These are phyloP conservation scores for Encarsia formosa DNA, from an alignment of 2,888 invertebrate species.

Conservation along the genomic window DNA sequence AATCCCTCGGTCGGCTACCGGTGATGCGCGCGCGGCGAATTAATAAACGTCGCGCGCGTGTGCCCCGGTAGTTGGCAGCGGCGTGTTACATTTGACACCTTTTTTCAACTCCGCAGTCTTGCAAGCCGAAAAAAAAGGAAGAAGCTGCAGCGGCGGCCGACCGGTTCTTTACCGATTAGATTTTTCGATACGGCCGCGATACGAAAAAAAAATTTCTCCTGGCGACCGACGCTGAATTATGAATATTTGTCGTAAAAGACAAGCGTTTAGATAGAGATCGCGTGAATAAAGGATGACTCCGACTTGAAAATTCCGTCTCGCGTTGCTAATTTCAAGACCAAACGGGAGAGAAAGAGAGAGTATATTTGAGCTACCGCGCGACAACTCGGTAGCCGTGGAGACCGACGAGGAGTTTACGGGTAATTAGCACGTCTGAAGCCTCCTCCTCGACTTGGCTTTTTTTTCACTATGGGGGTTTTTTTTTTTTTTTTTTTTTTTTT, in stretches of 20 bases:
- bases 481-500: background rate
- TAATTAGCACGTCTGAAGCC: constrained; percentile 17
- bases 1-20: no score
- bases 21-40: no score
- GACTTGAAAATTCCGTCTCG: background rate
- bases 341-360: no score
- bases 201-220: no score
- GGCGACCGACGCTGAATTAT: background rate
- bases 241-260: background rate
- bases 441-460: background rate
- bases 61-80: constrained; percentile 45
- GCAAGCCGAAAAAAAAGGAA: background rate
- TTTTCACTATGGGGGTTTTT: background rate
- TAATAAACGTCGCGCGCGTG: constrained; percentile 33
- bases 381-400: constrained; percentile 20
- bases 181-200: background rate
- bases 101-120: constrained; percentile 6
- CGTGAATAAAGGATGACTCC: no score
- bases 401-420: constrained; percentile 19
- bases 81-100: constrained; percentile 48
- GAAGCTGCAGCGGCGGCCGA: no score
- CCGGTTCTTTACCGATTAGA: background rate
- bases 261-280: no score
- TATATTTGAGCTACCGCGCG: no score
- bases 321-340: background rate